These are phyloP conservation scores for Campoletis raptor DNA, from an alignment of 2,888 invertebrate species.

Conservation along the genomic window DNA sequence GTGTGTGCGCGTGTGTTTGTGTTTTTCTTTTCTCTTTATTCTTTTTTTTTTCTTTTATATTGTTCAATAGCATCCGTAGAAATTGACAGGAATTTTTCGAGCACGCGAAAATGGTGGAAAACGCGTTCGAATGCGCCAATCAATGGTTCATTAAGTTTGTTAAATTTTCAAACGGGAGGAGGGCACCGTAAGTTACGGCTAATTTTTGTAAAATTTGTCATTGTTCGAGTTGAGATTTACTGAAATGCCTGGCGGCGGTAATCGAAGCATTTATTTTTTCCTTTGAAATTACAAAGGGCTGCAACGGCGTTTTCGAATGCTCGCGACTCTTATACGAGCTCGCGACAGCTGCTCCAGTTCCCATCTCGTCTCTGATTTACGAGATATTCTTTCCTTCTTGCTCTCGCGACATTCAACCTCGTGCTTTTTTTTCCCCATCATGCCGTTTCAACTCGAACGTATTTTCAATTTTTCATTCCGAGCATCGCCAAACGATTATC, in stretches of 20 bases:
- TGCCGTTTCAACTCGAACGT: neutral
- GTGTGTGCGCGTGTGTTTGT: neutral
- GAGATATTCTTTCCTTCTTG: neutral
- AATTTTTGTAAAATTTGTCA: neutral
- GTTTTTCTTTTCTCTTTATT: neutral
- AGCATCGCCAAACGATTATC: neutral
- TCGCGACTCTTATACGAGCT: neutral
- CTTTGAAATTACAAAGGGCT: neutral
- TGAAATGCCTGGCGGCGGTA: neutral
- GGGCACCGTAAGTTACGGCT: too few species aligned
- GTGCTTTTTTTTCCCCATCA: neutral
- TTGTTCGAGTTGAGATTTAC: neutral
- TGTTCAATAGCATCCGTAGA: slow-evolving; percentile 61
- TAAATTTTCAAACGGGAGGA: too few species aligned
- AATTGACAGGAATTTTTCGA: slow-evolving; percentile 64
- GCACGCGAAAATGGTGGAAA: slow-evolving; percentile 11
- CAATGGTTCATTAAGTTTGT: too few species aligned
- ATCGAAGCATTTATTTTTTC: neutral
- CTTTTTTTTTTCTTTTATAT: neutral
- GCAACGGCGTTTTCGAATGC: neutral
- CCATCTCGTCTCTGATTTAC: neutral
- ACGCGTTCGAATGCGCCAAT: neutral
- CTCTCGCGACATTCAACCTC: neutral
- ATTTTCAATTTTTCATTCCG: neutral
- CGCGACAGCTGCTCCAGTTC: neutral